phyloP scores from a whole-genome alignment of 2,113 vertebrate species.

The Willisornis vidua region DNA sequence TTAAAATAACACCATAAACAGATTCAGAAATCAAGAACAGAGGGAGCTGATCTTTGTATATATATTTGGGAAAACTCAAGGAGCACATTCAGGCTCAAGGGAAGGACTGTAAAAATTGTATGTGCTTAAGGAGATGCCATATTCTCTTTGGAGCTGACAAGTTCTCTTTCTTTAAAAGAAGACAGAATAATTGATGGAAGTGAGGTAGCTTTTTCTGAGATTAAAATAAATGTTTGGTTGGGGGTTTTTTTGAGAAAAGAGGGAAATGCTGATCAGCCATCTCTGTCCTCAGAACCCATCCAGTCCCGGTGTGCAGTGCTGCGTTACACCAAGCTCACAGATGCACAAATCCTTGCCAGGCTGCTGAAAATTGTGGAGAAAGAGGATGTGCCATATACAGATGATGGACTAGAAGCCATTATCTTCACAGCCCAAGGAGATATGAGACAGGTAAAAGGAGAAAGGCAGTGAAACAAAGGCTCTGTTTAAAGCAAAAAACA shows the following conservation, averaged over 20 bases:
- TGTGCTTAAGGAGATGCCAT: not conserved
- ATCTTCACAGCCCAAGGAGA: constrained; percentile 98
- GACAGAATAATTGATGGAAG: not conserved
- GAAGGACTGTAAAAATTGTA: not conserved
- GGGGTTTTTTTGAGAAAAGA: not conserved
- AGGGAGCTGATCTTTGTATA: not conserved
- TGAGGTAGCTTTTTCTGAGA: not conserved
- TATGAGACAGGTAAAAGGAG: constrained; percentile 91
- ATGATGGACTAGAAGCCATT: constrained; percentile 94
- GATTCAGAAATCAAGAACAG: not conserved
- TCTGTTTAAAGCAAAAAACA: not conserved
- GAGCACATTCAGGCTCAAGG: not conserved
- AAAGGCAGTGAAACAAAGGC: not conserved
- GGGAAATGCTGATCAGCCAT: not conserved
- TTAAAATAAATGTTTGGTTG: not conserved
- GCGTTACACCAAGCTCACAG: constrained; percentile 92
- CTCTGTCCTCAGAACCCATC: constrained; percentile 84
- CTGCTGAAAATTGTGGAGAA: constrained; percentile 87
- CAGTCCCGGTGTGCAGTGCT: constrained; percentile 96
- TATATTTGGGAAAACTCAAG: not conserved
- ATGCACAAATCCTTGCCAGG: constrained; percentile 88
- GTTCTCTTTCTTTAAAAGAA: not conserved
- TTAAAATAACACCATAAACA: not conserved
- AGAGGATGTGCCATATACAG: constrained; percentile 82
- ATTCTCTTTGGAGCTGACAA: not conserved